A percentile compares a stretch with the other conserved stretches of the same genome.
phyloP scores from a whole-genome alignment of 2,113 vertebrate species.

The Podiceps cristatus region DNA sequence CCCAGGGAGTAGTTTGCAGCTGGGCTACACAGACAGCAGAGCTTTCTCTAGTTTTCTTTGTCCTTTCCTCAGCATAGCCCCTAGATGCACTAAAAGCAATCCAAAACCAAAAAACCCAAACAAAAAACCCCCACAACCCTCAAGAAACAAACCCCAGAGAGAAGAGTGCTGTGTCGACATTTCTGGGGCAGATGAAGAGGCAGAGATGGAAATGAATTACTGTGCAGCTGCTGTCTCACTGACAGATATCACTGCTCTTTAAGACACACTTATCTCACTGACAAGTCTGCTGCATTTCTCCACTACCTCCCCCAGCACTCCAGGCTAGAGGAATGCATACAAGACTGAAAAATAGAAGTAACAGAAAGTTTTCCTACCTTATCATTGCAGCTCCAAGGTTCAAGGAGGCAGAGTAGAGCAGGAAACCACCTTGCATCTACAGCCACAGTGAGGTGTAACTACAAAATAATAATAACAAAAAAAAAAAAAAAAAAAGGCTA shows the following conservation, averaged over 20 bases:
- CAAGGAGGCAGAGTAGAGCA: neutral
- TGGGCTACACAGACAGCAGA: neutral
- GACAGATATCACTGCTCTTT: constrained; percentile 31
- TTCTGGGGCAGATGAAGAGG: neutral
- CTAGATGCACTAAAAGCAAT: neutral
- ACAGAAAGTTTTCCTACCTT: neutral
- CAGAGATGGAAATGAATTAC: neutral
- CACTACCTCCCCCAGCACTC: neutral
- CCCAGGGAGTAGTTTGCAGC: fast-evolving
- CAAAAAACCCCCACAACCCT: too few species aligned
- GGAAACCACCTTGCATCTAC: neutral
- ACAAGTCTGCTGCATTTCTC: neutral
- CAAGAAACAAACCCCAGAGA: neutral
- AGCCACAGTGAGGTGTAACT: fast-evolving
- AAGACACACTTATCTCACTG: neutral
- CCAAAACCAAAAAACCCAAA: too few species aligned
- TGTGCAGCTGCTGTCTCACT: neutral
- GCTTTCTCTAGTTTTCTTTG: neutral
- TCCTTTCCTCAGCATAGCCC: neutral
- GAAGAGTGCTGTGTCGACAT: neutral
- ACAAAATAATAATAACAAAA: neutral
- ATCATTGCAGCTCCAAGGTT: fast-evolving
- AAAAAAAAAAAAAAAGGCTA: too few species aligned
- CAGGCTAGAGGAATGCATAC: fast-evolving
- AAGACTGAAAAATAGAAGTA: neutral